Percentiles rank a stretch among this genome's conserved stretches.
These are phyloP conservation scores for Coregonus clupeaformis DNA, from an alignment of 2,113 vertebrate genomes.

Conservation along the genomic window DNA sequence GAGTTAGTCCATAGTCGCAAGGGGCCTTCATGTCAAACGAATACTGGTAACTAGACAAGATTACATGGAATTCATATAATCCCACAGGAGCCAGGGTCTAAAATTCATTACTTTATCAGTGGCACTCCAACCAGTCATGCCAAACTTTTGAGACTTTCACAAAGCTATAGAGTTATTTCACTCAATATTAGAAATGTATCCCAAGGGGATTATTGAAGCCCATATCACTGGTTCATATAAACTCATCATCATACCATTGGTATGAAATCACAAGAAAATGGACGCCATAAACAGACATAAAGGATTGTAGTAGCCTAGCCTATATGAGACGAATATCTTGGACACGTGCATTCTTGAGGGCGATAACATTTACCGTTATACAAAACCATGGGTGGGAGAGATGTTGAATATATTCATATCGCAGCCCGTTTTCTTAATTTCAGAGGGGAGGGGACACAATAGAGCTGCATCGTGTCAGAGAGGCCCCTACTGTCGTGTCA, in stretches of 20 bases:
- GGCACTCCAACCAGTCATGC: not conserved
- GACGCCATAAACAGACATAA: not conserved
- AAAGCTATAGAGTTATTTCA: not conserved
- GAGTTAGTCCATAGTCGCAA: conserved; percentile 51
- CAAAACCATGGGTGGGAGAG: not conserved
- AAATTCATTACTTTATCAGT: not conserved
- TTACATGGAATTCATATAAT: conserved; percentile 64
- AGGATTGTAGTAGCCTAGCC: not conserved
- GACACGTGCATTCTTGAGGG: not conserved
- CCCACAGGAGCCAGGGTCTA: conserved; percentile 39
- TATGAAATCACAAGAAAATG: not conserved
- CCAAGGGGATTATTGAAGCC: not conserved
- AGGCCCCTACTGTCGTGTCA: too few species aligned
- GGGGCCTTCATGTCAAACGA: conserved; percentile 68
- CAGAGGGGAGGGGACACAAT: conserved; percentile 69
- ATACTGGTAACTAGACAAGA: conserved; percentile 61
- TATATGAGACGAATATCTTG: not conserved
- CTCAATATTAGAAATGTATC: not conserved
- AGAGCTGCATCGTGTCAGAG: conserved; percentile 69
- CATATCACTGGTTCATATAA: not conserved
- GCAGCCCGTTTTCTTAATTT: conserved; percentile 25
- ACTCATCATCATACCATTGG: not conserved
- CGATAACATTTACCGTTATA: not conserved
- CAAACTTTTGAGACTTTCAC: not conserved
- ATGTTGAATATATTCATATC: conserved; percentile 2